Percentiles rank a stretch among this genome's conserved stretches.
These are phyloP conservation scores for Eilema caniola DNA, from an alignment of 2,888 invertebrate species.

Conservation along the genomic window DNA sequence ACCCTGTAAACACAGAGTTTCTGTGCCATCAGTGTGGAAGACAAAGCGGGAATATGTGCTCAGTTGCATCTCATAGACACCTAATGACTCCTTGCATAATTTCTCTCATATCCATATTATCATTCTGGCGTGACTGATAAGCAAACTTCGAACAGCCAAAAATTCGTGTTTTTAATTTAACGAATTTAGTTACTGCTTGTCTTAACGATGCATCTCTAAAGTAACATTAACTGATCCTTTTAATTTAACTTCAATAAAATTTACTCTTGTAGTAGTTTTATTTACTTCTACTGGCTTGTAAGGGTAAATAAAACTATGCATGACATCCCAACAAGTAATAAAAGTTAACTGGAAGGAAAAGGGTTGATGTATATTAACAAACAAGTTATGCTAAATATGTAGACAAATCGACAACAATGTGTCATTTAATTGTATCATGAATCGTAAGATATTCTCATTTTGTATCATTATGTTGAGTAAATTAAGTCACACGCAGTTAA, in stretches of 20 bases:
- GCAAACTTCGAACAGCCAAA: no score
- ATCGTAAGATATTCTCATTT: not conserved
- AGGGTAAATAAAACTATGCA: not conserved
- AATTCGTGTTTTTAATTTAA: no score
- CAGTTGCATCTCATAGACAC: no score
- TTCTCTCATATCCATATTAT: no score
- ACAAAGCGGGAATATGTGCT: no score
- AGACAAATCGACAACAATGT: not conserved
- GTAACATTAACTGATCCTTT: not conserved
- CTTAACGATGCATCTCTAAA: no score
- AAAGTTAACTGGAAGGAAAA: conserved; percentile 17
- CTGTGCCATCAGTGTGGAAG: no score
- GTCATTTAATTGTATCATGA: conserved; percentile 1
- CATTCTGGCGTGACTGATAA: no score
- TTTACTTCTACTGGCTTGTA: not conserved
- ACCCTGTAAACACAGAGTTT: no score
- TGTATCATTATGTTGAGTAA: not conserved
- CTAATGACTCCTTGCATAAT: no score
- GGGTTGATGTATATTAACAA: conserved; percentile 5
- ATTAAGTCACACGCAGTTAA: not conserved
- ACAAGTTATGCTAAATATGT: not conserved
- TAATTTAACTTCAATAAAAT: not conserved
- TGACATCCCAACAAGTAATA: conserved; percentile 1
- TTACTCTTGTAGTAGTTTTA: not conserved
- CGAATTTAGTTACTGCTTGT: no score